Conservation (phyloP, 2,888 invertebrate genomes). For the Liodrosophila aerea region DNA sequence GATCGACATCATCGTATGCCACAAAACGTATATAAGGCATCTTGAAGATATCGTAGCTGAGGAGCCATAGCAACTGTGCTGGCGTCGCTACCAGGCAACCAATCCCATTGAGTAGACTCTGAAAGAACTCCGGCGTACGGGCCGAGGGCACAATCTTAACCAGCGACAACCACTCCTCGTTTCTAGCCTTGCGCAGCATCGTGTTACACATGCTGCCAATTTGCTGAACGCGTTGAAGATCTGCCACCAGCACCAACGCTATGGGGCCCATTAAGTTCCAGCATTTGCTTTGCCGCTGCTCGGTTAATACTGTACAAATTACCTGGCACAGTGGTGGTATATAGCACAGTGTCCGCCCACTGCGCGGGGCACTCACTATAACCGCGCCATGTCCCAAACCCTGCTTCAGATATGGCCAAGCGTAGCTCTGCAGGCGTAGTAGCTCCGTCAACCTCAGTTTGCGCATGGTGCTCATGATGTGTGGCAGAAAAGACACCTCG, state of each 20-base stretch:
- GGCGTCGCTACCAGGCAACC: constrained; percentile 56
- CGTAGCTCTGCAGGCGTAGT: constrained; percentile 60
- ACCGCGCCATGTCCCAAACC: constrained; percentile 40
- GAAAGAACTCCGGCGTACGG: constrained; percentile 19
- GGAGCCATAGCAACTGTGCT: constrained; percentile 45
- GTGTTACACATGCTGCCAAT: constrained; percentile 32
- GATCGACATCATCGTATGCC: constrained; percentile 56
- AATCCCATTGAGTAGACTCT: constrained; percentile 48
- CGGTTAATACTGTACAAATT: constrained; percentile 13
- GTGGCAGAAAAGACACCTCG: constrained; percentile 43
- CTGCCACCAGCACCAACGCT: constrained; percentile 42
- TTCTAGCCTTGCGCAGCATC: constrained; percentile 29
- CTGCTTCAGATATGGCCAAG: constrained; percentile 48
- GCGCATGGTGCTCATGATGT: constrained; percentile 38
- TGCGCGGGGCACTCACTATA: constrained; percentile 53
- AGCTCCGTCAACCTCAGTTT: constrained; percentile 28
- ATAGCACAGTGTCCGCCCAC: constrained; percentile 58
- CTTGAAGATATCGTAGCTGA: constrained; percentile 4
- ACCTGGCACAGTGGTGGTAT: constrained; percentile 51
- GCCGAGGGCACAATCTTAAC: constrained; percentile 41
- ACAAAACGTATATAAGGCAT: constrained; percentile 34
- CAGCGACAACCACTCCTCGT: constrained; percentile 25
- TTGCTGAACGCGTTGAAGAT: constrained; percentile 32
- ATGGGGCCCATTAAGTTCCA: constrained; percentile 29
- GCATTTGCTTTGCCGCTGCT: neutral